Base-by-base conservation (phyloP, 2,797 vertebrate species). In the Podarcis lilfordi region DNA sequence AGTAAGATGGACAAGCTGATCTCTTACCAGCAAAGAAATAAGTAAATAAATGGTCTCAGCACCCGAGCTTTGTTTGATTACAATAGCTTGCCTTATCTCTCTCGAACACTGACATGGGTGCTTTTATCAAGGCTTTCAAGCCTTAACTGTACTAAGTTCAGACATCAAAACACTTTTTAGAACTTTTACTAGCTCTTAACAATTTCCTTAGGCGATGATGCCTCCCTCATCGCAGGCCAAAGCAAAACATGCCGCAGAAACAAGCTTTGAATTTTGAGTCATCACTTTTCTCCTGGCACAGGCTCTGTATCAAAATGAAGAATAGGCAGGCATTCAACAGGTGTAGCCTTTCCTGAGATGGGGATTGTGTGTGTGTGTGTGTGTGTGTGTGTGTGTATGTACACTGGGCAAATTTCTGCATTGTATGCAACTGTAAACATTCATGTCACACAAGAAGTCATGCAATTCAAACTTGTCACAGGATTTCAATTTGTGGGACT, bases 81-180 rank as follows among this genome's bases (percentile, higher is more conserved):
- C 91, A 96, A 96, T 93, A 92, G 83, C 0, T 3, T 89, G 80
- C 35, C 94, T 95, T 95, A 96, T 95, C 94, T 94, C 92, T 93
- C 90, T 77, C 74, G 55, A 92, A 86, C 94, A 95, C 80, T 75
- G 35, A 86, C 75, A 74, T 0, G 0, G 23, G 89, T 75, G 90
- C 91, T 87, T 94, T 87, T 94, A 94, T 89, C 93, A 86, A 90
- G 86, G 72, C 87, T 64, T 66, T 81, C 8, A 93, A 94, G 82
- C 25, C 2, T 59, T 83, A 92, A 88, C 74, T 37, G 79, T 45
- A 82, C 77, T 81, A 89, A 89, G 86, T 91, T 92, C 88, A 91
- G 40, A 79, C 91, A 84, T 87, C 85, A 94, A 94, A 92, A 89
- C 43, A 64, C 64, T n/a, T 91, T 91, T 92, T 59, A 84, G 86